A percentile compares a stretch with the other conserved stretches of the same genome.
Evolutionary conservation across 2,113 vertebrate genomes (phyloP).

Genomic region (Macquaria australasica): DNA sequence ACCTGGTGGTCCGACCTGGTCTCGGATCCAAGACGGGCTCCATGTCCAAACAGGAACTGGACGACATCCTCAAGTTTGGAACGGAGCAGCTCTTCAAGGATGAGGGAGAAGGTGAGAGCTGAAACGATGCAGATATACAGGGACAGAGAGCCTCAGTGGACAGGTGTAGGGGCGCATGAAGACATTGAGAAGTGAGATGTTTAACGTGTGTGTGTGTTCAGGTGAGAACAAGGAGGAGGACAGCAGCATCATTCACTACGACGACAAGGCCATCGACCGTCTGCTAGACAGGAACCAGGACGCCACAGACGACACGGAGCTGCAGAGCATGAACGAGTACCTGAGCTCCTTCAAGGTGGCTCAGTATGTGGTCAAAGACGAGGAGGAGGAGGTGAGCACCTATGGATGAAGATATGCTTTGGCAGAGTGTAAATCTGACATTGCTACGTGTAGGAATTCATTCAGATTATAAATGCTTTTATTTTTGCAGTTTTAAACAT

Average conservation of each 20-base stretch:
- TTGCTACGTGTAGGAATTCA: neutral
- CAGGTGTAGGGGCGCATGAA: accelerated
- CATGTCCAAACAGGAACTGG: slow-evolving; percentile 98
- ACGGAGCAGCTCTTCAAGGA: slow-evolving; percentile 97
- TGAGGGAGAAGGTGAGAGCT: slow-evolving; percentile 79
- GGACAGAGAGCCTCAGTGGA: neutral
- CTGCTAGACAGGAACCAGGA: slow-evolving; percentile 95
- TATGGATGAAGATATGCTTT: too few relatives aligned
- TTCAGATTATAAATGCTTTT: too few relatives aligned
- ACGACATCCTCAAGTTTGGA: slow-evolving; percentile 98
- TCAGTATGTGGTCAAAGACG: slow-evolving; percentile 97
- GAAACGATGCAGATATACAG: neutral
- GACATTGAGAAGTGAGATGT: neutral
- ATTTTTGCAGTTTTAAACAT: too few relatives aligned
- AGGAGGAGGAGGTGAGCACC: slow-evolving; percentile 90
- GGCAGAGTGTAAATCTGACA: neutral
- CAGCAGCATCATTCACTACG: slow-evolving; percentile 96
- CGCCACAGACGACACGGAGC: slow-evolving; percentile 94
- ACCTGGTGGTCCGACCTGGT: slow-evolving; percentile 95
- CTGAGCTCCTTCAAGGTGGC: slow-evolving; percentile 98
- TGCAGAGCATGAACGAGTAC: slow-evolving; percentile 99
- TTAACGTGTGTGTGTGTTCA: slow-evolving; percentile 24
- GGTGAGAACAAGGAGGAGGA: slow-evolving; percentile 97
- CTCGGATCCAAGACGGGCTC: slow-evolving; percentile 97
- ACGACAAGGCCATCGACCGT: slow-evolving; percentile 95